These are phyloP conservation scores for Thyatira batis DNA, from an alignment of 2,888 invertebrate species.

Conservation along the genomic window DNA sequence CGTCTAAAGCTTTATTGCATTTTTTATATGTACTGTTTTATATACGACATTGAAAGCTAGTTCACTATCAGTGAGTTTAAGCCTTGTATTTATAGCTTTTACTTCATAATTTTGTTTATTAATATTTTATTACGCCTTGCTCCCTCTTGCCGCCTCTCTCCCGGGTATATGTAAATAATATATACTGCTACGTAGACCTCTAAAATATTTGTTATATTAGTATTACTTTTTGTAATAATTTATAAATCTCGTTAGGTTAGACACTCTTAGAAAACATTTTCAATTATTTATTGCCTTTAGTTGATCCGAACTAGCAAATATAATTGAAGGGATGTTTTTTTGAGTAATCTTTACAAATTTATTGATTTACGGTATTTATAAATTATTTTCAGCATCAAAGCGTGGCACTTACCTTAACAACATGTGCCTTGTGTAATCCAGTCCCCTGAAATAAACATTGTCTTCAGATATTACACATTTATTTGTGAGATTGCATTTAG, in stretches of 20 bases:
- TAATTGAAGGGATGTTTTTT: too few species aligned
- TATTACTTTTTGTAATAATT: too few species aligned
- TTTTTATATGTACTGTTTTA: slow-evolving; percentile 19
- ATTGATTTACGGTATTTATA: slow-evolving; percentile 15
- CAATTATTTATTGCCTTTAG: too few species aligned
- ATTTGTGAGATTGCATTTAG: slow-evolving; percentile 47
- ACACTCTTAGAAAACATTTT: too few species aligned
- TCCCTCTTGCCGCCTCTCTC: too few species aligned
- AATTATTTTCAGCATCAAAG: slow-evolving; percentile 48
- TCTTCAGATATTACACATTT: slow-evolving; percentile 37
- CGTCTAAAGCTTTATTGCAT: slow-evolving; percentile 47
- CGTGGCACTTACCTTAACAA: slow-evolving; percentile 73
- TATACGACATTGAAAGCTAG: slow-evolving; percentile 43
- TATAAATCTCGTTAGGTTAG: too few species aligned
- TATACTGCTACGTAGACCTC: too few species aligned
- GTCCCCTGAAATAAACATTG: slow-evolving; percentile 75
- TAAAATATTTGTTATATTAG: too few species aligned
- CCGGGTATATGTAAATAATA: too few species aligned
- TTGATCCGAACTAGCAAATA: too few species aligned
- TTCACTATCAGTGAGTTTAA: slow-evolving; percentile 1
- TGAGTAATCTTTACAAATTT: slow-evolving; percentile 6
- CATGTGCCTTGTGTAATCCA: slow-evolving; percentile 67
- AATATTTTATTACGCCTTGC: too few species aligned
- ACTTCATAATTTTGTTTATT: background rate
- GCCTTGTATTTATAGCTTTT: background rate